These are phyloP conservation scores for Drosophila dives DNA, from an alignment of 2,888 invertebrate genomes.

Conservation along the genomic window DNA sequence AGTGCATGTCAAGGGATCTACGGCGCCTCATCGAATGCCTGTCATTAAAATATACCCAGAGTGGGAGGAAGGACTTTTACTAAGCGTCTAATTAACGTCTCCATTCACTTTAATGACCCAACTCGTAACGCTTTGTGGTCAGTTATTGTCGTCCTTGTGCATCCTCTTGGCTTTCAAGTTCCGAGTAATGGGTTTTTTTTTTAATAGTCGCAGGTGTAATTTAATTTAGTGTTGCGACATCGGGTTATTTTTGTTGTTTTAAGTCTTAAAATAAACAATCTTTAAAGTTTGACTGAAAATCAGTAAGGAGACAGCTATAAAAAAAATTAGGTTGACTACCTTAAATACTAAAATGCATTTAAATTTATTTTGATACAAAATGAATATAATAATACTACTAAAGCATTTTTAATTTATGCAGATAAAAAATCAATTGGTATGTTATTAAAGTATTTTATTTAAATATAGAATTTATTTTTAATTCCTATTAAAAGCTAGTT, in stretches of 20 bases:
- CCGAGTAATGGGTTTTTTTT: conserved; percentile 20
- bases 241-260: conserved; percentile 24
- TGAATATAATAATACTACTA: not conserved
- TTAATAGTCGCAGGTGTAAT: conserved; percentile 42
- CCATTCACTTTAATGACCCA: conserved; percentile 50
- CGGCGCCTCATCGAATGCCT: conserved; percentile 53
- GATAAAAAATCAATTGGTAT: not conserved
- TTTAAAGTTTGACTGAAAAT: not conserved
- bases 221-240: conserved; percentile 39
- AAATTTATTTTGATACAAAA: not conserved
- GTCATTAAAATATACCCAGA: conserved; percentile 53
- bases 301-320: not conserved
- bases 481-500: not conserved
- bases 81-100: conserved; percentile 60
- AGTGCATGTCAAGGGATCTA: conserved; percentile 29
- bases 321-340: not conserved
- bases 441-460: not conserved
- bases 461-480: not conserved
- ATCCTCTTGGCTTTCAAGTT: conserved; percentile 33
- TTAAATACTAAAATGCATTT: not conserved
- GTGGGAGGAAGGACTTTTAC: conserved; percentile 15
- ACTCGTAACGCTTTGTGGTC: conserved; percentile 24
- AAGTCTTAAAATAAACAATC: conserved; percentile 1
- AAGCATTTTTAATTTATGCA: fast-evolving
- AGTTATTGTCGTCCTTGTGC: conserved; percentile 29